Evolutionary conservation across 2,113 vertebrate species (phyloP).

Genomic region (western clawed frog (Xenopus tropicalis)): UCB_Xtro_10.0 CM004447.2:142169501-142170000

Average conservation of each 20-base stretch:
- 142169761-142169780: conserved; percentile 1
- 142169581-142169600: conserved; percentile 36
- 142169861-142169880: neutral
- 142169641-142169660: conserved; percentile 36
- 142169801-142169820: conserved; percentile 2
- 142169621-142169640: conserved; percentile 40
- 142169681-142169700: conserved; percentile 16
- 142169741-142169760: conserved; percentile 6
- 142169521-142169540: conserved; percentile 40
- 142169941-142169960: neutral
- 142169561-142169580: conserved; percentile 38
- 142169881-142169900: neutral
- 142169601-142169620: conserved; percentile 25
- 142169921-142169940: neutral
- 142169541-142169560: conserved; percentile 34
- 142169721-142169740: conserved; percentile 24
- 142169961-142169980: neutral
- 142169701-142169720: conserved; percentile 31
- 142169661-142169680: conserved; percentile 38
- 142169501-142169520: conserved; percentile 33
- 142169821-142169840: neutral
- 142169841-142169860: neutral
- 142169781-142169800: conserved; percentile 25
- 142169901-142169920: neutral
- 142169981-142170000: no score